phyloP scores from a whole-genome alignment of 2,888 invertebrate species.

The Drosophila subsilvestris region DNA sequence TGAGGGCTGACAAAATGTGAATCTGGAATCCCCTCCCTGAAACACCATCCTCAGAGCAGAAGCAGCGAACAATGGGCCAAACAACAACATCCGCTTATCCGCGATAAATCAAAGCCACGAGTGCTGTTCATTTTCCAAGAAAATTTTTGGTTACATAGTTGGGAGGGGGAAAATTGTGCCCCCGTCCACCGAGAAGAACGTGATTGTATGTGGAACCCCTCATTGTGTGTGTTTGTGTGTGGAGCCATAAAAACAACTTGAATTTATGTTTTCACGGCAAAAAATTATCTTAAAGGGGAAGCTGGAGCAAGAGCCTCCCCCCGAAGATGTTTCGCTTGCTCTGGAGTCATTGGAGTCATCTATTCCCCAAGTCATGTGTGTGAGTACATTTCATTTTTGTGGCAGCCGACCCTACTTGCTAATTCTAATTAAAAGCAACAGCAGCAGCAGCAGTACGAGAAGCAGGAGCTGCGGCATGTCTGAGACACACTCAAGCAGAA shows the following conservation, averaged over 20 bases:
- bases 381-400: constrained; percentile 45
- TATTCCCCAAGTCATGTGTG: constrained; percentile 6
- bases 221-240: constrained; percentile 25
- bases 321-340: not conserved
- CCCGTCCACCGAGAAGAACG: constrained; percentile 24
- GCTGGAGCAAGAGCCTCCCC: not conserved
- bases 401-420: constrained; percentile 62
- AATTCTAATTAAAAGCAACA: constrained; percentile 76
- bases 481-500: constrained; percentile 60
- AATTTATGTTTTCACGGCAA: constrained; percentile 77
- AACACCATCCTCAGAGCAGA: constrained; percentile 7
- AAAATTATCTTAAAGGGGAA: constrained; percentile 57
- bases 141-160: constrained; percentile 41
- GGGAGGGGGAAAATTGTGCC: constrained; percentile 34
- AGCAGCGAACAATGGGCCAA: constrained; percentile 43
- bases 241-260: constrained; percentile 60
- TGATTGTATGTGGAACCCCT: constrained; percentile 27
- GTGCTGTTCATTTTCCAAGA: constrained; percentile 79
- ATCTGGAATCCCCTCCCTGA: constrained; percentile 18
- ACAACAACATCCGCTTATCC: constrained; percentile 72
- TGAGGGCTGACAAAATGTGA: constrained; percentile 40
- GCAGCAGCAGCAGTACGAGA: constrained; percentile 49
- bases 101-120: constrained; percentile 78
- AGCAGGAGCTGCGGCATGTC: constrained; percentile 20
- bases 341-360: constrained; percentile 9